phyloP scores from a whole-genome alignment of 2,113 vertebrate species.

The Vicugna pacos region DNA sequence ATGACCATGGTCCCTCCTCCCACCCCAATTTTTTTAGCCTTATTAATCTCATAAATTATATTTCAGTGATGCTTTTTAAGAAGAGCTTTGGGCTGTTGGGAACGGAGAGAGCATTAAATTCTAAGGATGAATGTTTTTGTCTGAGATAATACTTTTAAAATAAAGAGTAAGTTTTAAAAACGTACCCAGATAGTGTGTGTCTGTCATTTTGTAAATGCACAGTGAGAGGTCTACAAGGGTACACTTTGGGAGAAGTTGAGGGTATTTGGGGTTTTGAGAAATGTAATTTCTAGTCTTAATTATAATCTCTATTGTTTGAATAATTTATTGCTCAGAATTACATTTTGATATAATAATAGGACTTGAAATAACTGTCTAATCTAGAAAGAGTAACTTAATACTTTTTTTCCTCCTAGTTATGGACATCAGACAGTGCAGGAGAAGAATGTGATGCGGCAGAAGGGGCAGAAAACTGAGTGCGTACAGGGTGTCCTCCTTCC shows the following conservation, averaged over 20 bases:
- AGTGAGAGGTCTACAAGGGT: not conserved
- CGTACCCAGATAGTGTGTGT: not conserved
- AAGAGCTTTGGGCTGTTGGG: not conserved
- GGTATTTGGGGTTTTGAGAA: not conserved
- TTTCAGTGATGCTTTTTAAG: slow-evolving; percentile 3
- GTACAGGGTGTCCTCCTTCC: slow-evolving; percentile 83
- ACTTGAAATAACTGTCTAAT: not conserved
- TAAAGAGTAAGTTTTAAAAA: not conserved
- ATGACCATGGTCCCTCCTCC: not conserved
- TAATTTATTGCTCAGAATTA: not conserved
- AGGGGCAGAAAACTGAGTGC: slow-evolving; percentile 92
- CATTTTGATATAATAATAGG: not conserved
- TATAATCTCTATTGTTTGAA: not conserved
- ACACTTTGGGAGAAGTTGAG: not conserved
- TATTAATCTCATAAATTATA: not conserved
- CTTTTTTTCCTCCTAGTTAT: slow-evolving; percentile 90
- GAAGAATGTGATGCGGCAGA: slow-evolving; percentile 94
- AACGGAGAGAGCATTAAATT: not conserved
- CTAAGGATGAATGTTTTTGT: not conserved
- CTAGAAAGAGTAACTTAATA: not conserved
- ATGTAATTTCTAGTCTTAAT: not conserved
- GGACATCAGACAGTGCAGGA: slow-evolving; percentile 96
- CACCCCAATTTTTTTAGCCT: not conserved
- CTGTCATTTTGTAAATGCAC: not conserved
- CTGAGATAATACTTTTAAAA: not conserved